phyloP scores from a whole-genome alignment of 1,140 invertebrate species.

The Phenacoccus solenopsis region DNA sequence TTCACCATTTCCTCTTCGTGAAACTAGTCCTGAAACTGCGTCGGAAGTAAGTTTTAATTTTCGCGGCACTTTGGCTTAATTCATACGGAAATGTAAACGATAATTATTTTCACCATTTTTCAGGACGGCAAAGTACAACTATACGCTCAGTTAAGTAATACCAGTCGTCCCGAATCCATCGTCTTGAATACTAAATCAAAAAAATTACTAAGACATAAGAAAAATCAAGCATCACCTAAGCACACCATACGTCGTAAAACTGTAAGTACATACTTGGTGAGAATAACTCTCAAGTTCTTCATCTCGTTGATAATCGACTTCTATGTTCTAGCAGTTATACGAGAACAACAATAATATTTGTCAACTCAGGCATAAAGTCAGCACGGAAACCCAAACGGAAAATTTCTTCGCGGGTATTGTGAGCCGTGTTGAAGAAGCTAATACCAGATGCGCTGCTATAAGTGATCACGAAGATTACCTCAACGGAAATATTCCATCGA shows the following conservation, averaged over 20 bases:
- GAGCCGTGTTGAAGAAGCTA: not conserved
- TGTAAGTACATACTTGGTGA: conserved; percentile 20
- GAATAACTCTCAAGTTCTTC: not conserved
- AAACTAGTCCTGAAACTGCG: conserved; percentile 6
- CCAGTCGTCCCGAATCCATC: conserved; percentile 40
- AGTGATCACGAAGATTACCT: not conserved
- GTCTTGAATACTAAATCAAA: conserved; percentile 33
- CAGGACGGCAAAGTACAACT: conserved; percentile 37
- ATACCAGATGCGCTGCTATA: not conserved
- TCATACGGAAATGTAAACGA: not conserved
- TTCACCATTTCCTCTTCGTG: conserved; percentile 16
- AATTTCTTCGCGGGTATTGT: not conserved
- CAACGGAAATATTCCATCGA: not conserved
- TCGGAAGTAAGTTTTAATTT: not conserved
- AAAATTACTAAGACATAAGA: conserved; percentile 24
- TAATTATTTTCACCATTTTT: not conserved
- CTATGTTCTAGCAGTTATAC: conserved; percentile 13
- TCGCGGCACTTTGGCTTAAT: not conserved
- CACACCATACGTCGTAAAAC: conserved; percentile 15
- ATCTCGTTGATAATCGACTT: not conserved
- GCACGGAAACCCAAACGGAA: conserved; percentile 22
- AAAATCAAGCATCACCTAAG: not conserved
- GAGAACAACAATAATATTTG: not conserved
- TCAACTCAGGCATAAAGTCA: conserved; percentile 19
- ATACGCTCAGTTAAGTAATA: conserved; percentile 45